phyloP scores from a whole-genome alignment of 2,113 vertebrate genomes.

The Mus pahari region DNA sequence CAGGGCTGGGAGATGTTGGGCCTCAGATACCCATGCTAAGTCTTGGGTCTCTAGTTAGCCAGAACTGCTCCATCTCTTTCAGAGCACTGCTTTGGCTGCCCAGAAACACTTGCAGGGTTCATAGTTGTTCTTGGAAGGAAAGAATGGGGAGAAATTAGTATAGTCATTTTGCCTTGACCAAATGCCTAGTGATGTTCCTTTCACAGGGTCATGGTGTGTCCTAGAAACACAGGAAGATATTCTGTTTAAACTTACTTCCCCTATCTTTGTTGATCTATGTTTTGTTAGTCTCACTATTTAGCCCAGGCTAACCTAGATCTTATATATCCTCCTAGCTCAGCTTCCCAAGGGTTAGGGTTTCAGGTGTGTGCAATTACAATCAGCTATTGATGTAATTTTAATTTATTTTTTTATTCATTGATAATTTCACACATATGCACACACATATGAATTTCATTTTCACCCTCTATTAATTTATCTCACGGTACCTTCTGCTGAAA shows the following conservation, averaged over 20 bases:
- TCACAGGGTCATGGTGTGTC: neutral
- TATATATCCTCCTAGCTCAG: neutral
- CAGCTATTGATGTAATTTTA: constrained; percentile 24
- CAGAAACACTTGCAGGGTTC: neutral
- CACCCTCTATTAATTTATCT: neutral
- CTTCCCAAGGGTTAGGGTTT: neutral
- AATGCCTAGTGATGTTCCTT: neutral
- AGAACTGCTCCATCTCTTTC: neutral
- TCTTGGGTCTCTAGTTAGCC: neutral
- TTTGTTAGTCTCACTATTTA: neutral
- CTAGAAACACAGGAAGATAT: neutral
- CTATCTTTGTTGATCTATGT: neutral
- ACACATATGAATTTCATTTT: neutral
- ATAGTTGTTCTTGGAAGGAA: neutral
- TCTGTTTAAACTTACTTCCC: neutral
- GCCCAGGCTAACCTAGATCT: neutral
- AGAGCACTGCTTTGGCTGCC: neutral
- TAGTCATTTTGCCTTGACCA: neutral
- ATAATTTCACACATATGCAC: neutral
- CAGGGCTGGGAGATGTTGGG: too few relatives aligned
- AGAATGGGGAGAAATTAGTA: neutral
- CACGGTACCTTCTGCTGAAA: neutral
- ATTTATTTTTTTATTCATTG: neutral
- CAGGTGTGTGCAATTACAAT: neutral
- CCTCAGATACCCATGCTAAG: neutral